A percentile compares a stretch with the other conserved stretches of the same genome.
Evolutionary conservation across 2,888 invertebrate species (phyloP).

Genomic region (Catocala sponsa): DNA sequence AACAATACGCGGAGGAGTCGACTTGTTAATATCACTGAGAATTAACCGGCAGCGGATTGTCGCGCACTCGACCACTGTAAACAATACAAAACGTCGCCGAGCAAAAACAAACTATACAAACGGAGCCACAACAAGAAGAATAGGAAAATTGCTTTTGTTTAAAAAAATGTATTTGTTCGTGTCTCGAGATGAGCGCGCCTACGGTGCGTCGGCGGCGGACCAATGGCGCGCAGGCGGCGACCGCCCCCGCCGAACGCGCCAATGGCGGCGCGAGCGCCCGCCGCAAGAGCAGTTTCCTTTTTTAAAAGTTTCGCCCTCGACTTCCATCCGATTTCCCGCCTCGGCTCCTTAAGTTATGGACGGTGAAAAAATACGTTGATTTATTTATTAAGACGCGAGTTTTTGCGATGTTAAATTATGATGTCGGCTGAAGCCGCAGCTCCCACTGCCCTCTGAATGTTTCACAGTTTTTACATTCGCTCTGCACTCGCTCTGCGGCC

Average conservation of each 20-base stretch:
- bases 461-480: constrained; percentile 67
- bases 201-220: constrained; percentile 74
- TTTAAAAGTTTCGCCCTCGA: constrained; percentile 86
- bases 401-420: constrained; percentile 83
- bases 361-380: constrained; percentile 81
- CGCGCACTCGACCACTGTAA: constrained; percentile 81
- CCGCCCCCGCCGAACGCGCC: constrained; percentile 79
- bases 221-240: constrained; percentile 76
- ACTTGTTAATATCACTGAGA: constrained; percentile 81
- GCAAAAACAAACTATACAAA: constrained; percentile 86
- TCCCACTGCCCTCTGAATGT: constrained; percentile 59
- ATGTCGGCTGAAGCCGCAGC: constrained; percentile 70
- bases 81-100: constrained; percentile 84
- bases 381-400: constrained; percentile 82
- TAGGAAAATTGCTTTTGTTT: constrained; percentile 88
- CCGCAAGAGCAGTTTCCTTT: constrained; percentile 86
- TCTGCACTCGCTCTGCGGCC: constrained; percentile 17
- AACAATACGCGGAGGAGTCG: constrained; percentile 77
- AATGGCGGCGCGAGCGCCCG: constrained; percentile 70
- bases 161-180: constrained; percentile 87
- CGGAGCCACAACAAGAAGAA: constrained; percentile 85
- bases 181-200: constrained; percentile 84
- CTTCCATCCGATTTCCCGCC: constrained; percentile 88
- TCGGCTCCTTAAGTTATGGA: constrained; percentile 82
- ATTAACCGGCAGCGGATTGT: constrained; percentile 86